Evolutionary conservation across 2,113 vertebrate genomes (phyloP).

Genomic region (Papio anubis): DNA sequence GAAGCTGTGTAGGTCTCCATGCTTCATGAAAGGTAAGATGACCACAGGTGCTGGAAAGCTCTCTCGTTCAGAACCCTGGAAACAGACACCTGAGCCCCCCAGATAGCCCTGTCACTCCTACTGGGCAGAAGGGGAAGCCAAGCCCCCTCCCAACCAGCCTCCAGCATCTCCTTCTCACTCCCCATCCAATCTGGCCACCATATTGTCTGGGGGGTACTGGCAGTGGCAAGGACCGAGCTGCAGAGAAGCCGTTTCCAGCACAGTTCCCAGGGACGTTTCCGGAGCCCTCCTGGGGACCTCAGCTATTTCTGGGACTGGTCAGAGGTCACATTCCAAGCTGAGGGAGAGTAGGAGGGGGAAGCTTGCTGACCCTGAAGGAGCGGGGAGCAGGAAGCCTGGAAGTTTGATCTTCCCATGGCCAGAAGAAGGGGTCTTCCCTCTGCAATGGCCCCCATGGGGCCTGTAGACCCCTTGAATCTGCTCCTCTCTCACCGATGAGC

Average conservation of each 20-base stretch:
- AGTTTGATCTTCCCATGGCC: neutral
- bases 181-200: neutral
- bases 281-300: slow-evolving; percentile 66
- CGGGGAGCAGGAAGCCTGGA: neutral
- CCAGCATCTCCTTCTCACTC: neutral
- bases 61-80: slow-evolving; percentile 94
- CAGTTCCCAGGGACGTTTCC: slow-evolving; percentile 72
- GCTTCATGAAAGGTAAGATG: slow-evolving; percentile 95
- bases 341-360: slow-evolving; percentile 44
- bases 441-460: neutral
- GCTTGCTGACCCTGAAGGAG: neutral
- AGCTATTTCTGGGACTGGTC: slow-evolving; percentile 75
- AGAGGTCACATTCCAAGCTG: slow-evolving; percentile 69
- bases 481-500: slow-evolving; percentile 88
- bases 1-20: slow-evolving; percentile 96
- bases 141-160: neutral
- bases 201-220: neutral
- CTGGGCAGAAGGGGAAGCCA: neutral
- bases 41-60: slow-evolving; percentile 94
- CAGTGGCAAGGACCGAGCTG: neutral
- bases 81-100: slow-evolving; percentile 89
- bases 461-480: neutral
- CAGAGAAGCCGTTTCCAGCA: slow-evolving; percentile 36
- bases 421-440: neutral
- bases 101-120: neutral